Conservation (phyloP, 1,140 invertebrate species). For the Drosophila ironensis region DNA sequence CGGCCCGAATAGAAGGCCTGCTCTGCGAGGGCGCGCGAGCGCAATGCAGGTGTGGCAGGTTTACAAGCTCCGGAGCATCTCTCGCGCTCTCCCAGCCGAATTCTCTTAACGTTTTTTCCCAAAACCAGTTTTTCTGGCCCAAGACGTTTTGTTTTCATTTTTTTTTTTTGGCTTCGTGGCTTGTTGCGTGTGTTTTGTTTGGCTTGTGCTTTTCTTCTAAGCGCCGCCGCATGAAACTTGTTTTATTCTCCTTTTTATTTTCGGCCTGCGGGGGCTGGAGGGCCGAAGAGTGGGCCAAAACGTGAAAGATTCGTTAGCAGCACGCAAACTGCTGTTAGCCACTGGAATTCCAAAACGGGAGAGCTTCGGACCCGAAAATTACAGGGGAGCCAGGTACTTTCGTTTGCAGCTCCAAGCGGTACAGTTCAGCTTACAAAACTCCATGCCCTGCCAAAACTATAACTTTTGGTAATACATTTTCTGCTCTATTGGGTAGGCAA, state of each 20-base stretch:
- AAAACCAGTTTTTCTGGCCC: constrained; percentile 67
- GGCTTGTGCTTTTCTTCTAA: constrained; percentile 48
- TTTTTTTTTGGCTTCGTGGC: constrained; percentile 54
- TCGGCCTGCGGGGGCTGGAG: constrained; percentile 7
- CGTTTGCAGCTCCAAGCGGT: too few species aligned
- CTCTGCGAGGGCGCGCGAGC: constrained; percentile 45
- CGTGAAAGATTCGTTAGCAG: constrained; percentile 47
- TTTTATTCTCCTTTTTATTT: constrained; percentile 30
- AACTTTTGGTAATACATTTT: too few species aligned
- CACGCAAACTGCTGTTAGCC: constrained; percentile 24
- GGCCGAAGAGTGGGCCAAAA: constrained; percentile 17
- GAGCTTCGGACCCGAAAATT: constrained; percentile 19
- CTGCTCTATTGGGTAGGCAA: neutral
- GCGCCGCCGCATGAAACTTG: constrained; percentile 35
- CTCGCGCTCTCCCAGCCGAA: neutral
- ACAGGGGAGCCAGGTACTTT: neutral
- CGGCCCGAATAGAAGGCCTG: constrained; percentile 8
- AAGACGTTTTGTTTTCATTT: constrained; percentile 74
- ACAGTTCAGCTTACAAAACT: too few species aligned
- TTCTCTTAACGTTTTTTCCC: constrained; percentile 25
- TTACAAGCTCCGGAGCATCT: neutral
- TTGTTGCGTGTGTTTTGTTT: constrained; percentile 52
- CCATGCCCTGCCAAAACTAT: too few species aligned
- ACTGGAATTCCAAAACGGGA: constrained; percentile 15
- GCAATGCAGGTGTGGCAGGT: constrained; percentile 69